Evolutionary conservation across 2,797 vertebrate genomes (phyloP).

Genomic region (Pygocentrus nattereri): DNA sequence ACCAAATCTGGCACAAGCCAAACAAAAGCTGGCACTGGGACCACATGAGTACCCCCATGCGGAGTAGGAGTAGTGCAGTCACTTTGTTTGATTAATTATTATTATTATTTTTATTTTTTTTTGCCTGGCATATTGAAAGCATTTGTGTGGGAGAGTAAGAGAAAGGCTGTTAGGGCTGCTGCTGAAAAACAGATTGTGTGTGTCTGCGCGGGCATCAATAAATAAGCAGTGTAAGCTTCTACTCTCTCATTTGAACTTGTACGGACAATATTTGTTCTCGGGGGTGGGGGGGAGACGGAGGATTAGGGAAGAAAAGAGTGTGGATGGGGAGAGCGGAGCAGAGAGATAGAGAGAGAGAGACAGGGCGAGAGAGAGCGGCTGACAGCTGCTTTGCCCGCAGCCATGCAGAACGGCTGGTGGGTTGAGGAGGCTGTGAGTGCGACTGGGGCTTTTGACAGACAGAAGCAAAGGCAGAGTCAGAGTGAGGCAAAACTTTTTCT

Average conservation of each 20-base stretch:
- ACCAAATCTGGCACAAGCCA: conserved; percentile 51
- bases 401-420: conserved; percentile 54
- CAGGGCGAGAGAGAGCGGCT: conserved; percentile 38
- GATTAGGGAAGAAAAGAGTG: conserved; percentile 14
- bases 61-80: background rate
- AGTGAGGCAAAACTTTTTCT: conserved; percentile 45
- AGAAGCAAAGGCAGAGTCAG: conserved; percentile 28
- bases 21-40: conserved; percentile 50
- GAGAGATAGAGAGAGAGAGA: conserved; percentile 30
- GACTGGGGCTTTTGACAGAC: conserved; percentile 35
- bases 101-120: background rate
- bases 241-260: conserved; percentile 20
- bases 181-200: background rate
- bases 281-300: background rate
- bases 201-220: background rate
- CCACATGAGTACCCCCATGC: conserved; percentile 1
- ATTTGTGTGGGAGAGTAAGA: background rate
- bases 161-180: background rate
- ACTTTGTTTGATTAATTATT: background rate
- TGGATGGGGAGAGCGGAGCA: conserved; percentile 32
- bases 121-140: background rate
- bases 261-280: conserved; percentile 13
- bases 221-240: background rate
- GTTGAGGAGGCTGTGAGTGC: conserved; percentile 39
- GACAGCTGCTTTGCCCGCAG: conserved; percentile 61